These are phyloP conservation scores for Pedetes capensis DNA, from an alignment of 2,113 vertebrate genomes.

Conservation along the genomic window DNA sequence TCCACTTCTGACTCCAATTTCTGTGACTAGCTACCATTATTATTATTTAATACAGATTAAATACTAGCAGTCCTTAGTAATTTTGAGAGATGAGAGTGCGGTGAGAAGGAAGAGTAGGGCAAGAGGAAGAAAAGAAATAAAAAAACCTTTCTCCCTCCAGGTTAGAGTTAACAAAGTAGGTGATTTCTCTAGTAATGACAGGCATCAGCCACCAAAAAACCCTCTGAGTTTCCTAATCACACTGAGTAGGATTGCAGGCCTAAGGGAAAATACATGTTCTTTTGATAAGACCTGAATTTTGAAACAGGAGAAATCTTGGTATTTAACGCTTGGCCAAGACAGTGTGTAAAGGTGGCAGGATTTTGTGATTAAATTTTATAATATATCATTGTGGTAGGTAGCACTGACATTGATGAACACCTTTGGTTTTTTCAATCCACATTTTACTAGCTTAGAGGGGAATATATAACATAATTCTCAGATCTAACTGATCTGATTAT, in stretches of 20 bases:
- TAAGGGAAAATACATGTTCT: slow-evolving; percentile 34
- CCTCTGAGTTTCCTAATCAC: not conserved
- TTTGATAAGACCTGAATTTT: slow-evolving; percentile 29
- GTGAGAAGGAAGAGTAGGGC: not conserved
- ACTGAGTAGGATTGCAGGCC: not conserved
- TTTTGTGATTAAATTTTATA: slow-evolving; percentile 44
- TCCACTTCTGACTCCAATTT: slow-evolving; percentile 27
- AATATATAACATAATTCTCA: not conserved
- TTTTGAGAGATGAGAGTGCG: not conserved
- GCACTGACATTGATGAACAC: not conserved
- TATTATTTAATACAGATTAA: not conserved
- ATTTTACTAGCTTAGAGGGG: slow-evolving; percentile 4
- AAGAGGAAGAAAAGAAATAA: not conserved
- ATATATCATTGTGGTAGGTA: not conserved
- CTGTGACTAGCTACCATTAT: not conserved
- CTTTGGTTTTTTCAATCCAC: not conserved
- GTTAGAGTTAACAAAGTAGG: not conserved
- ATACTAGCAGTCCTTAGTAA: not conserved
- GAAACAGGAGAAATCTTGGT: slow-evolving; percentile 52
- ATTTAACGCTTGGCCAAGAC: slow-evolving; percentile 9
- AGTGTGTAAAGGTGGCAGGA: not conserved
- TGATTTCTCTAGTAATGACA: not conserved
- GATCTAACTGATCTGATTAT: slow-evolving; percentile 6
- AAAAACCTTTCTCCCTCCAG: not conserved
- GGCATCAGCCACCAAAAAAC: not conserved